phyloP scores from a whole-genome alignment of 2,888 invertebrate species.

The Theodoxus fluviatilis region DNA sequence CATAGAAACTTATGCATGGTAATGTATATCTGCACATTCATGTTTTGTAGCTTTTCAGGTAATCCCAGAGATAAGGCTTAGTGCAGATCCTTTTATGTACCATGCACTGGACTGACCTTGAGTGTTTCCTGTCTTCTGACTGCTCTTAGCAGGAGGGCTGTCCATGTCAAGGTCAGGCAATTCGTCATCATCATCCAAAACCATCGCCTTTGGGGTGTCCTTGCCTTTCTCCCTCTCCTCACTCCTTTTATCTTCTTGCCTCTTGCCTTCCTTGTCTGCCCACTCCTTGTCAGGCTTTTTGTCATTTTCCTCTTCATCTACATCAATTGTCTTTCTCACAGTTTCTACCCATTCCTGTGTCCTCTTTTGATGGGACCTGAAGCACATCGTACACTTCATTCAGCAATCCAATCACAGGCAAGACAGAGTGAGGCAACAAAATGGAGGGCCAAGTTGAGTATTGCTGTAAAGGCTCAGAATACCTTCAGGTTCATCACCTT shows the following conservation, averaged over 20 bases:
- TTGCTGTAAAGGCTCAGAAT: too few species aligned
- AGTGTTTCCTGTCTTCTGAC: conserved; percentile 23
- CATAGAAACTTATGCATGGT: too few species aligned
- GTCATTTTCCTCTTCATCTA: conserved; percentile 24
- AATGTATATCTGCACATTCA: too few species aligned
- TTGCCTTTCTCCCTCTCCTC: conserved; percentile 23
- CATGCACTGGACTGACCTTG: conserved; percentile 22
- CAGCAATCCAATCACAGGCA: too few species aligned
- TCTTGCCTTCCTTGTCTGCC: not conserved
- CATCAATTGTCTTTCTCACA: not conserved
- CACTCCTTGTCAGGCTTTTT: too few species aligned
- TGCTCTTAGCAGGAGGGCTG: conserved; percentile 16
- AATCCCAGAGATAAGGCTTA: too few species aligned
- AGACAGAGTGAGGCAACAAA: too few species aligned
- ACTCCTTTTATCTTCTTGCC: not conserved
- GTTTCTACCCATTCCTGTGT: not conserved
- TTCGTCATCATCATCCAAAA: conserved; percentile 29
- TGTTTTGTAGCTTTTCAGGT: too few species aligned
- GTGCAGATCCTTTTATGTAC: conserved; percentile 22
- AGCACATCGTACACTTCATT: too few species aligned
- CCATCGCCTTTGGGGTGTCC: not conserved
- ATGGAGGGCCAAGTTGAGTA: too few species aligned
- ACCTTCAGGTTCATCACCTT: too few species aligned
- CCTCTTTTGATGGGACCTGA: too few species aligned
- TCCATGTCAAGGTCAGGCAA: conserved; percentile 32